A percentile compares a stretch with the other conserved stretches of the same genome.
These are phyloP conservation scores for Cheilosia grossa DNA, from an alignment of 2,888 invertebrate genomes.

Conservation along the genomic window DNA sequence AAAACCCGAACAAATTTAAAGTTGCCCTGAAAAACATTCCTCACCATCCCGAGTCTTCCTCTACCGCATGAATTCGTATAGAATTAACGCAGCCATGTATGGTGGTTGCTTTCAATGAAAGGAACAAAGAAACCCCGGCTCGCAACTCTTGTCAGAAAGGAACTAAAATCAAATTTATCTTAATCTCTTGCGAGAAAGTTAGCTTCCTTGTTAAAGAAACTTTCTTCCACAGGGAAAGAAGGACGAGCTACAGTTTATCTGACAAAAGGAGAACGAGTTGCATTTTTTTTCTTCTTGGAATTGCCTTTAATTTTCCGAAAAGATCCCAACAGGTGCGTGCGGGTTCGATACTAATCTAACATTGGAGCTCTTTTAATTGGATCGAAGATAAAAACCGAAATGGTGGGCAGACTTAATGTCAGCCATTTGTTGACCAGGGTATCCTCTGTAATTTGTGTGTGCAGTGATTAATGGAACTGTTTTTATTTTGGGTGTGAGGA, in stretches of 20 bases:
- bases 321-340: constrained; percentile 10
- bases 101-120: not conserved
- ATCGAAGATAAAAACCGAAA: not conserved
- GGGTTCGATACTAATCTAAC: constrained; percentile 5
- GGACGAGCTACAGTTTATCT: constrained; percentile 2
- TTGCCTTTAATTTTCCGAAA: not conserved
- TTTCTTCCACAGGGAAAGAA: not conserved
- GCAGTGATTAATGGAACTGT: not conserved
- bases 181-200: constrained; percentile 34
- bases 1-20: constrained; percentile 12
- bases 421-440: no score
- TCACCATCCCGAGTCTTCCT: not conserved
- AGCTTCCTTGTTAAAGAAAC: not conserved
- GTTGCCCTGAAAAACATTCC: constrained; percentile 10
- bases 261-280: not conserved
- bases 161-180: constrained; percentile 41
- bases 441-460: no score
- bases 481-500: not conserved
- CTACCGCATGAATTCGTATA: not conserved
- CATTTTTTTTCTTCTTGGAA: not conserved
- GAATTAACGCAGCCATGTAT: not conserved
- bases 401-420: not conserved
- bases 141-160: constrained; percentile 23
- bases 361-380: not conserved
- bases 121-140: not conserved